These are phyloP conservation scores for Agrypnia vestita DNA, from an alignment of 1,140 invertebrate species.

Conservation along the genomic window DNA sequence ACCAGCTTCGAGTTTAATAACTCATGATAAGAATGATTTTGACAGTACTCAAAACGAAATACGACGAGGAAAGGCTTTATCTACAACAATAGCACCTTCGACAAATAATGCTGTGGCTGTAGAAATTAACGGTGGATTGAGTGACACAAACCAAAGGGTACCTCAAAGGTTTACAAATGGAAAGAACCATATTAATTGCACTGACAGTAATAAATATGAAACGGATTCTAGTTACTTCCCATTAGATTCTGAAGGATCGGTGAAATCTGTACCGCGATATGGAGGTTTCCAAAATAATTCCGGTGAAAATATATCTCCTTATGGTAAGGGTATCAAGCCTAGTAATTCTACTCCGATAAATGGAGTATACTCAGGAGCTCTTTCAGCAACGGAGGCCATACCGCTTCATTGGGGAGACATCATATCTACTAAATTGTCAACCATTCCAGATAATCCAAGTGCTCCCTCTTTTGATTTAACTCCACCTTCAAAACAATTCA, in stretches of 20 bases:
- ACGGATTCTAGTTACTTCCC: constrained; percentile 70
- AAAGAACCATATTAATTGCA: constrained; percentile 29
- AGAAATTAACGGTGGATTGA: constrained; percentile 68
- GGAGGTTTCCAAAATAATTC: constrained; percentile 74
- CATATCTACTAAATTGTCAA: constrained; percentile 50
- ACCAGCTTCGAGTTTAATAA: constrained; percentile 58
- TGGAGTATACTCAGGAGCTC: constrained; percentile 53
- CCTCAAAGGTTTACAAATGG: constrained; percentile 51
- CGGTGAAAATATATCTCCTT: constrained; percentile 62
- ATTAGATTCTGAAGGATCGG: constrained; percentile 54
- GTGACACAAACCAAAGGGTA: constrained; percentile 60
- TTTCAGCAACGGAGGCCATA: constrained; percentile 51
- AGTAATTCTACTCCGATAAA: constrained; percentile 64
- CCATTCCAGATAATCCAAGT: constrained; percentile 42
- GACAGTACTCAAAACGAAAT: constrained; percentile 44
- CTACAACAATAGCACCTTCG: constrained; percentile 62
- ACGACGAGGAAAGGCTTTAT: constrained; percentile 48
- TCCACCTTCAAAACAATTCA: constrained; percentile 46
- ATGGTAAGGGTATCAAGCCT: constrained; percentile 64
- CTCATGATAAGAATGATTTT: constrained; percentile 44
- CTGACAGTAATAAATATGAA: constrained; percentile 43
- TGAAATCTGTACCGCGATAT: constrained; percentile 67
- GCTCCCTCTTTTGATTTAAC: constrained; percentile 52
- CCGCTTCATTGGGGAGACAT: constrained; percentile 61
- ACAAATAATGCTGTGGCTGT: constrained; percentile 67